These are phyloP conservation scores for Clarias gariepinus DNA, from an alignment of 2,113 vertebrate species.

Conservation along the genomic window DNA sequence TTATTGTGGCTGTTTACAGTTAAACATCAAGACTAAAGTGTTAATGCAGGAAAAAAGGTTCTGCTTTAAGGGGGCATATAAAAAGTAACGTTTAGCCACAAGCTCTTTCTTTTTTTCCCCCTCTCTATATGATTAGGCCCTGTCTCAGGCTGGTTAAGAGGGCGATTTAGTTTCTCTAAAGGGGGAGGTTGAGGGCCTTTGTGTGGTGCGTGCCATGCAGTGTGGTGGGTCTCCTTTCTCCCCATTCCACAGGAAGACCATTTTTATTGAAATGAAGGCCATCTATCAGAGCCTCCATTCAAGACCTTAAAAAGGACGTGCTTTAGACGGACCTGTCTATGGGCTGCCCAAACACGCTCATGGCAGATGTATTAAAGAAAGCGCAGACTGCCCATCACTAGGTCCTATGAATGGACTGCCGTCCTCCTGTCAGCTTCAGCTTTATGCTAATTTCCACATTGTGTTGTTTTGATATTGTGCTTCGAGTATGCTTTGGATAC, in stretches of 20 bases:
- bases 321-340: slow-evolving; percentile 71
- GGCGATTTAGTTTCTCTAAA: slow-evolving; percentile 50
- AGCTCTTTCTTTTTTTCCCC: slow-evolving; percentile 46
- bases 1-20: slow-evolving; percentile 50
- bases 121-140: slow-evolving; percentile 58
- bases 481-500: slow-evolving; percentile 39
- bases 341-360: slow-evolving; percentile 69
- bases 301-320: slow-evolving; percentile 70
- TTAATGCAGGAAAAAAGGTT: slow-evolving; percentile 32
- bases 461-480: slow-evolving; percentile 47
- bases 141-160: slow-evolving; percentile 70
- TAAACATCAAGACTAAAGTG: slow-evolving; percentile 35
- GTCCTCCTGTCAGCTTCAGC: slow-evolving; percentile 56
- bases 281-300: slow-evolving; percentile 78
- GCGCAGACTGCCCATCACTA: slow-evolving; percentile 47
- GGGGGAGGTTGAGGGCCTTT: slow-evolving; percentile 57
- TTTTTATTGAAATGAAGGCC: slow-evolving; percentile 84
- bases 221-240: slow-evolving; percentile 72
- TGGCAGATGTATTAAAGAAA: slow-evolving; percentile 81
- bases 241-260: slow-evolving; percentile 61
- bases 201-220: slow-evolving; percentile 55
- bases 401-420: slow-evolving; percentile 48
- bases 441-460: slow-evolving; percentile 70
- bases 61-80: slow-evolving; percentile 45
- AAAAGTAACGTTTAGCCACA: slow-evolving; percentile 51